These are phyloP conservation scores for Dromius quadrimaculatus DNA, from an alignment of 2,888 invertebrate species.

Conservation along the genomic window DNA sequence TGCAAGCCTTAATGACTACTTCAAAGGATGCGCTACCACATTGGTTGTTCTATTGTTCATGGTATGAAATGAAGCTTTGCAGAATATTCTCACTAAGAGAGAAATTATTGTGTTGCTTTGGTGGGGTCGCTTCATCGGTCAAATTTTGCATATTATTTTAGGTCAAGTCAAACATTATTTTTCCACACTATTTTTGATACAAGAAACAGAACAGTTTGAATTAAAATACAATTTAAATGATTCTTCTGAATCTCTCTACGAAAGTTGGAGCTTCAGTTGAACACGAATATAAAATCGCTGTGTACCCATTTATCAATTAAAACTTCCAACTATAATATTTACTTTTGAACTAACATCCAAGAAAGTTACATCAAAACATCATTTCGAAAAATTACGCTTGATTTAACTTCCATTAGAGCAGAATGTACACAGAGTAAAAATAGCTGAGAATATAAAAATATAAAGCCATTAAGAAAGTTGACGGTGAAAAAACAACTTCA, in stretches of 20 bases:
- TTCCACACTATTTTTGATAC: too few species aligned
- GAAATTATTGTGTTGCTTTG: too few species aligned
- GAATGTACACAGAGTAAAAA: conserved; percentile 7
- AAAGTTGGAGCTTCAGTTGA: too few species aligned
- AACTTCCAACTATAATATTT: conserved; percentile 21
- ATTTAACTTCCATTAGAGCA: conserved; percentile 22
- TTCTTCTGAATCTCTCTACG: too few species aligned
- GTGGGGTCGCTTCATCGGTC: too few species aligned
- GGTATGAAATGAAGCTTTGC: too few species aligned
- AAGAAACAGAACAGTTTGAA: too few species aligned
- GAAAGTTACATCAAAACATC: conserved; percentile 21
- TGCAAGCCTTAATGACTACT: conserved; percentile 19
- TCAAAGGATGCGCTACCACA: conserved; percentile 6
- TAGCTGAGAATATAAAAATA: neutral
- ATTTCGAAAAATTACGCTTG: conserved; percentile 11
- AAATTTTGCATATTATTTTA: too few species aligned
- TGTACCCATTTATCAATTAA: conserved; percentile 13
- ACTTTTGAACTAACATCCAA: conserved; percentile 19
- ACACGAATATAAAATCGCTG: conserved; percentile 13
- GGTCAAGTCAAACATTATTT: too few species aligned
- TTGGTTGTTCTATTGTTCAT: too few species aligned
- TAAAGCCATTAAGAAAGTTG: conserved; percentile 11
- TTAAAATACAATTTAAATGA: too few species aligned
- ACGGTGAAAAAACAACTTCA: neutral
- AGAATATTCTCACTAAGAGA: too few species aligned